phyloP scores from a whole-genome alignment of 35 echinoderm and acorn worm species.

The Heliocidaris tuberculata region DNA sequence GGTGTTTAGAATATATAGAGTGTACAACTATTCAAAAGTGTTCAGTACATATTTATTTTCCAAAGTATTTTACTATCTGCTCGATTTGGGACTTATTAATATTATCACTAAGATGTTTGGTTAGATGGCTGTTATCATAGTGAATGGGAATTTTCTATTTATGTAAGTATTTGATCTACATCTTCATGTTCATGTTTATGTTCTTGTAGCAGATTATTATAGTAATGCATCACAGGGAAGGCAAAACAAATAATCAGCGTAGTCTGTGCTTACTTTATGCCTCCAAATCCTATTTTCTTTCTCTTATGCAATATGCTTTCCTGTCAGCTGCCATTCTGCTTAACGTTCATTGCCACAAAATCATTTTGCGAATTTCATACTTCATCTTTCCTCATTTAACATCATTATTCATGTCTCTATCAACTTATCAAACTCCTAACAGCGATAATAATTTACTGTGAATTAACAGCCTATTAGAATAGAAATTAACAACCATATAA shows the following conservation, averaged over 20 bases:
- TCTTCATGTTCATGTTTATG: background rate
- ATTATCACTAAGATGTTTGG: too few species aligned
- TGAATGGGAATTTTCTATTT: background rate
- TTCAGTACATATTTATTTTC: too few species aligned
- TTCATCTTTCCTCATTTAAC: background rate
- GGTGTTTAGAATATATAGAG: too few species aligned
- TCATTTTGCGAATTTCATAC: background rate
- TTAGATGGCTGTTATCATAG: too few species aligned
- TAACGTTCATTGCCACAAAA: background rate
- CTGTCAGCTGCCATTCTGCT: background rate
- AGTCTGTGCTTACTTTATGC: background rate
- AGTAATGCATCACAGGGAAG: background rate
- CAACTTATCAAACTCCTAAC: background rate
- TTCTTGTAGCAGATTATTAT: background rate
- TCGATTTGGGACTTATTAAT: background rate
- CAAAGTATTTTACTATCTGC: background rate
- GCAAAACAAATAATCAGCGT: background rate
- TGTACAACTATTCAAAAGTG: too few species aligned
- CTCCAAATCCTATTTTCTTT: background rate
- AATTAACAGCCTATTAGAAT: background rate
- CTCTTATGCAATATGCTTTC: background rate
- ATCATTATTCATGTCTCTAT: background rate
- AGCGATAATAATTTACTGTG: background rate
- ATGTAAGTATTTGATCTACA: background rate
- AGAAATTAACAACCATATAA: background rate